Conservation (phyloP, 2,113 vertebrate species). For the Hippocampus abdominalis region DNA sequence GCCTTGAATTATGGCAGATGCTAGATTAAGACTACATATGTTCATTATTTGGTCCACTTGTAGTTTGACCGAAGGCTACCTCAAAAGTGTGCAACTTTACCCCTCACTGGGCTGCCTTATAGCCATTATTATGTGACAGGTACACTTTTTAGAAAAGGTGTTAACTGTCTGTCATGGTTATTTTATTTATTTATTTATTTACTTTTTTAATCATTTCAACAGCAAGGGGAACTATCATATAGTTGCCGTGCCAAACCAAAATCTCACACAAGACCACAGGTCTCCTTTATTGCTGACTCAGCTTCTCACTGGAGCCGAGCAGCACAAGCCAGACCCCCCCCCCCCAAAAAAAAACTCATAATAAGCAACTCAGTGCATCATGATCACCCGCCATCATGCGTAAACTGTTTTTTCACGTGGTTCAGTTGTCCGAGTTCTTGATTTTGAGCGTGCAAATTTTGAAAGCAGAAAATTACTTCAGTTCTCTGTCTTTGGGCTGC, state of each 20-base stretch:
- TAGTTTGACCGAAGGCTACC: constrained; percentile 42
- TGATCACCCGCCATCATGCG: constrained; percentile 60
- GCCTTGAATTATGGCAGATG: background rate
- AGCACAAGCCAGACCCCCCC: constrained; percentile 14
- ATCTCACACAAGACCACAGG: constrained; percentile 51
- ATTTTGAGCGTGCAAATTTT: constrained; percentile 27
- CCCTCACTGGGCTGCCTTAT: background rate
- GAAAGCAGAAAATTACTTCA: constrained; percentile 68
- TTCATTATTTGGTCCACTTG: background rate
- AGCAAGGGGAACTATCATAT: constrained; percentile 48
- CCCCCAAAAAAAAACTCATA: constrained; percentile 2
- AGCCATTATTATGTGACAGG: constrained; percentile 20
- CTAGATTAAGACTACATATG: background rate
- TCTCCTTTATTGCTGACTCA: constrained; percentile 31
- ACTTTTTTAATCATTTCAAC: background rate
- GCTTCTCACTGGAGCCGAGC: constrained; percentile 44
- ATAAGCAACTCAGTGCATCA: constrained; percentile 33
- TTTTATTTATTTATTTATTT: background rate
- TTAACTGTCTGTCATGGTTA: constrained; percentile 15
- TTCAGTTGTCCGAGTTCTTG: constrained; percentile 82
- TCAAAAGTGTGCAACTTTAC: constrained; percentile 49
- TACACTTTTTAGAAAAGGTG: constrained; percentile 45
- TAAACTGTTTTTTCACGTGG: constrained; percentile 80
- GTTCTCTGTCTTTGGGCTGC: constrained; percentile 82
- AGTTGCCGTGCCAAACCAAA: constrained; percentile 53